Evolutionary conservation across 30 jellyfish, hydroid and myxozoan genomes (phyloP), one percentile per base, ranked within the genome.

Genomic region (Aurelia coerulea): DNA sequence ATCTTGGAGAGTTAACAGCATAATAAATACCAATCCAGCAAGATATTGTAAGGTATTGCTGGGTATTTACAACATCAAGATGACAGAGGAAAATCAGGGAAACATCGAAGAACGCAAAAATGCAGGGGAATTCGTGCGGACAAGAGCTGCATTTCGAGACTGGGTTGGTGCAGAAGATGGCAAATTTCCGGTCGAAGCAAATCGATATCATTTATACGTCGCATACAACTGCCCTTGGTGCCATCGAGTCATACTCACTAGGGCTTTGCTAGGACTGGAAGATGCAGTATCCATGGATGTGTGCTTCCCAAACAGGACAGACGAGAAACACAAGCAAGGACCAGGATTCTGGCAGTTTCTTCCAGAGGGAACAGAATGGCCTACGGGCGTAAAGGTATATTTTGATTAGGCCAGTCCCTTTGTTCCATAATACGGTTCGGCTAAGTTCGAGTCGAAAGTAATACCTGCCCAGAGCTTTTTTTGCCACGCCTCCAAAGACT

Each of bases 161-260:
- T 68, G 68, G 73, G 84, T 83, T 34, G 92, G 92, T 71, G 86
- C 59, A 34, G 79, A 56, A 13, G 85, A 69, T 62, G 92, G 86
- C 50, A 70, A 60, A 59, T 83, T 33, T 59, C 92, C 86, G 1
- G 86, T 59, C 41, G 92, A 83, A 42, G 78, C 71, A 35, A 73
- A 72, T 63, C 81, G 92, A 17, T 83, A 69, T 51, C 92, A 83
- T 41, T 70, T 83, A 17, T 83, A 83, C 37, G 92, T 83, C 6
- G 92, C 92, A 16, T 83, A 83, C 73, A 83, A 83, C 56, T 83
- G 92, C 32, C 92, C 92, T 5, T 83, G 92, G 92, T 83, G 92
- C 52, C 92, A 83, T 33, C 59, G 92, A 64, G 92, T 71, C 18
- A 83, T 83, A 17, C 67, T 83, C 49, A 49, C 92, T 35, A 64